Evolutionary conservation across 2,888 invertebrate genomes (phyloP), one percentile per base, ranked within the genome.

Genomic region (Amiota communis): DNA sequence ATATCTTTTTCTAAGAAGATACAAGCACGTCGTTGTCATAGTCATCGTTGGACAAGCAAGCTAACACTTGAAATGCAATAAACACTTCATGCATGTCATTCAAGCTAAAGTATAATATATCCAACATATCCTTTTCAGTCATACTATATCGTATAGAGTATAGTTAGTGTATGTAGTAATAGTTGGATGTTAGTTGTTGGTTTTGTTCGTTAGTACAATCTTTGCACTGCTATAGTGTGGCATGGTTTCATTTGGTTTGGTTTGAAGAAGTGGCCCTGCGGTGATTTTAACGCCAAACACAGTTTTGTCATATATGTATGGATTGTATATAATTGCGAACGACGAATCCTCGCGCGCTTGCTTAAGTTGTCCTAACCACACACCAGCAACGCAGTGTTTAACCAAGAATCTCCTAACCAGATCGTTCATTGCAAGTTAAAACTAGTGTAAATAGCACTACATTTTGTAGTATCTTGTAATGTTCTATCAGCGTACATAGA

Each of bases 251-350:
- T 63, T 23, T 63, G 23, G 51, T 64, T 51, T 64, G 51, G 36
- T 68, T 68, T 36, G 51, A 12, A 68, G 67, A 68, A 80, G 79
- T 80, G 78, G 77, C 75, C 78, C 81, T 81, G 79, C 76, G 80
- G 81, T 81, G 81, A 81, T 81, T 81, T 77, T 74, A 74, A 77
- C 80, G 81, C 78, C 79, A 81, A 79, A 79, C 79, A 79, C 77
- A 79, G 79, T 68, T 79, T 80, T 80, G 78, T 77, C 70, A 79
- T 53, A 53, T 6, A n/a, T n/a, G n/a, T n/a, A n/a, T n/a, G n/a
- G n/a, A n/a, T n/a, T n/a, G n/a, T n/a, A n/a, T 63, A 63, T 63
- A 63, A 63, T 63, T 63, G 63, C 63, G n/a, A 63, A 36, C 8
- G 36, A 36, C 36, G 8, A 6, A 6, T 36, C 6, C 4, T 63